phyloP scores from a whole-genome alignment of 53 echinoderm and acorn worm species.

The Zoroaster sp. region DNA sequence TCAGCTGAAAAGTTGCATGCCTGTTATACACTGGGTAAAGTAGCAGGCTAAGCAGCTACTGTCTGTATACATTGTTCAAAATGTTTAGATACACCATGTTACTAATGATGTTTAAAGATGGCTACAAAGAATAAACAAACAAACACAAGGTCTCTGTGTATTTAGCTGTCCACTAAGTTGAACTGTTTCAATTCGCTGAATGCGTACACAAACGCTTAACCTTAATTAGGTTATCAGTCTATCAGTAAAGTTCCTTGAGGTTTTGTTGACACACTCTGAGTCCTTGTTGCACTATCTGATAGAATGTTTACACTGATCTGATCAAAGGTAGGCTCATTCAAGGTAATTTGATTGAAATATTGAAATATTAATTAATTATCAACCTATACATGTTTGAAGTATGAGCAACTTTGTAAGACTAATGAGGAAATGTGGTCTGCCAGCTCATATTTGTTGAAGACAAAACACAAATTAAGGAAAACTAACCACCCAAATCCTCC shows the following conservation, averaged over 20 bases:
- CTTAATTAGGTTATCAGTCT: conserved; percentile 36
- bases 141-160: neutral
- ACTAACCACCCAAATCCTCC: no score
- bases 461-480: no score
- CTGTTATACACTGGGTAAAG: no score
- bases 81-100: neutral
- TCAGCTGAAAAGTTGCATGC: no score
- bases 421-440: no score
- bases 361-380: no score
- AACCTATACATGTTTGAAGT: neutral
- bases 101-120: neutral
- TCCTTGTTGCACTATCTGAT: no score
- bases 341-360: neutral
- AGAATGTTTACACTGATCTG: no score
- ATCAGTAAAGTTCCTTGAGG: neutral
- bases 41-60: no score
- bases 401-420: no score
- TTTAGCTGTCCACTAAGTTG: neutral
- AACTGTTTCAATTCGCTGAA: neutral
- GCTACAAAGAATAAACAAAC: neutral
- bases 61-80: no score
- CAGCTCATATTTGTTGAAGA: no score
- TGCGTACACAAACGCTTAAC: conserved; percentile 18
- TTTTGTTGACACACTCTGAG: neutral
- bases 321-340: neutral